Evolutionary conservation across 2,797 vertebrate genomes (phyloP).

Genomic region (Pseudochirops cupreus): DNA sequence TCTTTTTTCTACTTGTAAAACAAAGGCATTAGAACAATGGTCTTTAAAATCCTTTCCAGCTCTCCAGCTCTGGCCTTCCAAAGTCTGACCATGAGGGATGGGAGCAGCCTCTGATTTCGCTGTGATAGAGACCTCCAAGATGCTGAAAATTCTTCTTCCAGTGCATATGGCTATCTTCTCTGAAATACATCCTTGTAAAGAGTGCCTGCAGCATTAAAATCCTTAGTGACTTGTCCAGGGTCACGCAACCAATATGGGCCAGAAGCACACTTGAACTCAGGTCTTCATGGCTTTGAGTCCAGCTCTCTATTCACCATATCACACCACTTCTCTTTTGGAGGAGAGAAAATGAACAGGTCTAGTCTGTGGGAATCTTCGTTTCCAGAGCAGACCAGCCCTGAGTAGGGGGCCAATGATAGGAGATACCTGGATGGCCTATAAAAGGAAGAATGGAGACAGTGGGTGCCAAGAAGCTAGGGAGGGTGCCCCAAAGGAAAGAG

Average conservation of each 20-base stretch:
- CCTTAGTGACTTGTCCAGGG: neutral
- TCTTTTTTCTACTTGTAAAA: neutral
- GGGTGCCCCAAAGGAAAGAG: too few relatives aligned
- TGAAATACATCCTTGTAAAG: neutral
- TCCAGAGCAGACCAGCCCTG: too few relatives aligned
- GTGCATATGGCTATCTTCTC: neutral
- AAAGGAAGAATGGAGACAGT: too few relatives aligned
- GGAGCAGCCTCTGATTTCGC: neutral
- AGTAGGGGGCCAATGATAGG: too few relatives aligned
- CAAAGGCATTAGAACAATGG: neutral
- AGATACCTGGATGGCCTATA: too few relatives aligned
- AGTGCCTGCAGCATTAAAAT: neutral
- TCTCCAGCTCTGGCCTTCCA: neutral
- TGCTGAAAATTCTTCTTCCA: neutral
- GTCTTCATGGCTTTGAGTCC: neutral
- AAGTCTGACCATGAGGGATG: neutral
- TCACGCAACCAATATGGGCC: too few relatives aligned
- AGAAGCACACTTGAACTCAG: neutral
- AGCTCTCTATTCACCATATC: too few relatives aligned
- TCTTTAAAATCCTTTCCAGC: neutral
- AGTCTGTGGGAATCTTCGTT: neutral
- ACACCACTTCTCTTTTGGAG: neutral
- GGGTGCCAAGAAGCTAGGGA: too few relatives aligned
- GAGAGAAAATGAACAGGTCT: neutral
- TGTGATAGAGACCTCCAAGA: neutral